A percentile compares a stretch with the other conserved stretches of the same genome.
These are phyloP conservation scores for Gouania willdenowi DNA, from an alignment of 2,797 vertebrate species.

Conservation along the genomic window DNA sequence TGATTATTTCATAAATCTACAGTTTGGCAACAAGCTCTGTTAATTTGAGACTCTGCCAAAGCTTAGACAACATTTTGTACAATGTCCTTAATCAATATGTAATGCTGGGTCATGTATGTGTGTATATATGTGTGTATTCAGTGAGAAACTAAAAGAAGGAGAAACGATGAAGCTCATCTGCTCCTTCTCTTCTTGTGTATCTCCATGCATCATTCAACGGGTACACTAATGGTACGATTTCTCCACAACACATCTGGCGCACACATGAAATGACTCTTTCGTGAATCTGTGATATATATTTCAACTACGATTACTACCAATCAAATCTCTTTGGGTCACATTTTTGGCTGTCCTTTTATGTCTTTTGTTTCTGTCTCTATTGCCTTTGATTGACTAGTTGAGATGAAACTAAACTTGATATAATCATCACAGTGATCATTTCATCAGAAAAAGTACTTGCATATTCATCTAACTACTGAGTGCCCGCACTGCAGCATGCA, in stretches of 20 bases:
- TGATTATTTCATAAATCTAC: conserved; percentile 67
- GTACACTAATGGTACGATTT: conserved; percentile 19
- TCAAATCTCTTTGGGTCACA: conserved; percentile 28
- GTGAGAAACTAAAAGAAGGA: not conserved
- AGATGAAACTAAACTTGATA: too few species aligned
- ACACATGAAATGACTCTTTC: conserved; percentile 28
- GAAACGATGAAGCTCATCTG: not conserved
- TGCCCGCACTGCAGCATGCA: conserved; percentile 20
- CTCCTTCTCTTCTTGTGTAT: not conserved
- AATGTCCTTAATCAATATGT: conserved; percentile 47
- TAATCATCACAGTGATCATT: too few species aligned
- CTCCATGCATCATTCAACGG: not conserved
- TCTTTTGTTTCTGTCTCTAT: conserved; percentile 2
- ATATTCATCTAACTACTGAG: conserved; percentile 22
- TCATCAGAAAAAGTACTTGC: conserved; percentile 17
- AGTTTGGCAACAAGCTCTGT: conserved; percentile 37
- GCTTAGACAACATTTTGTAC: conserved; percentile 49
- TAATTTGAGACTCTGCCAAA: conserved; percentile 41
- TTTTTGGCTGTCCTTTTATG: conserved; percentile 30
- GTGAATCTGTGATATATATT: conserved; percentile 23
- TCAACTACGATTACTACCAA: not conserved
- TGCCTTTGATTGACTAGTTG: too few species aligned
- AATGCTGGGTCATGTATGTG: conserved; percentile 19
- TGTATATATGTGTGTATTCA: not conserved
- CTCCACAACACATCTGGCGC: conserved; percentile 17